Evolutionary conservation across 1,140 invertebrate species (phyloP).

Genomic region (Epicauta chinensis): DNA sequence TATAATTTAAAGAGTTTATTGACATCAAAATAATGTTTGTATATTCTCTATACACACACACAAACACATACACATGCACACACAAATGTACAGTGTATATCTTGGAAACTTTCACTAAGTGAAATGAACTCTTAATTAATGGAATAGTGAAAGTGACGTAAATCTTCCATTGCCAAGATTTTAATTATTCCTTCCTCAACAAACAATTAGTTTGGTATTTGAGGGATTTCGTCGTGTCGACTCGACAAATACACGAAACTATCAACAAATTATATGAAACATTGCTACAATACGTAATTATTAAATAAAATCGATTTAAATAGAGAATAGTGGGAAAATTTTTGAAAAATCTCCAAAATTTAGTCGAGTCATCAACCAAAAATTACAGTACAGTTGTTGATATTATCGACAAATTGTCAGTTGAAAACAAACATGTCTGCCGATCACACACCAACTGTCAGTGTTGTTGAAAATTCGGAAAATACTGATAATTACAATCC

Average conservation of each 20-base stretch:
- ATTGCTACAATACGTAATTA: too few species aligned
- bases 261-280: too few species aligned
- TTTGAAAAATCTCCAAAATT: neutral
- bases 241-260: too few species aligned
- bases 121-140: slow-evolving; percentile 26
- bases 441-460: slow-evolving; percentile 15
- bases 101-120: slow-evolving; percentile 17
- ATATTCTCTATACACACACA: too few species aligned
- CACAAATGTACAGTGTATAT: too few species aligned
- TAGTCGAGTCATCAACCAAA: too few species aligned
- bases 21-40: too few species aligned
- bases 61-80: too few species aligned
- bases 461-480: slow-evolving; percentile 32
- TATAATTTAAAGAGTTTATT: too few species aligned
- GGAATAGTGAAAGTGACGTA: slow-evolving; percentile 23
- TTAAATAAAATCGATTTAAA: too few species aligned
- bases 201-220: too few species aligned
- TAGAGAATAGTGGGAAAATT: neutral
- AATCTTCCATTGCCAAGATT: slow-evolving; percentile 13
- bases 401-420: neutral
- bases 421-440: slow-evolving; percentile 20
- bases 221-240: too few species aligned
- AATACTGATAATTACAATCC: slow-evolving; percentile 48
- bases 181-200: slow-evolving; percentile 8
- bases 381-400: neutral